Conservation (phyloP, 2,113 vertebrate genomes). For the Cyprinodon brontotheroides region DNA sequence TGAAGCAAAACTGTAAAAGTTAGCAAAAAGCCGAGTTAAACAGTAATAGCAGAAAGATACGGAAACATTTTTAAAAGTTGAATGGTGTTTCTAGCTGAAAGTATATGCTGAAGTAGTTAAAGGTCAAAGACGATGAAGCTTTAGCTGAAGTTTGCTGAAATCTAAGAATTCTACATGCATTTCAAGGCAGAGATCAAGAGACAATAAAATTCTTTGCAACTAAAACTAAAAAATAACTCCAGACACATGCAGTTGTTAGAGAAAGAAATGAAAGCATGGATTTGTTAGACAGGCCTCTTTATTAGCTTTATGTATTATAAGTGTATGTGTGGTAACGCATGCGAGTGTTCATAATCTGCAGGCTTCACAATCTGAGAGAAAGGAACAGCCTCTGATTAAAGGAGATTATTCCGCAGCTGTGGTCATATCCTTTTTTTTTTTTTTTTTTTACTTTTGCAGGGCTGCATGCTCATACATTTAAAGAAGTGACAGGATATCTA, state of each 20-base stretch:
- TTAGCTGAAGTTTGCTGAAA: too few species aligned
- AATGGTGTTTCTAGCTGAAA: too few species aligned
- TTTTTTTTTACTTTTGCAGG: neutral
- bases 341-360: conserved; percentile 27
- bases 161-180: too few species aligned
- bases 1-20: too few species aligned
- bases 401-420: conserved; percentile 4
- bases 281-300: conserved; percentile 50
- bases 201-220: conserved; percentile 39
- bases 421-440: neutral
- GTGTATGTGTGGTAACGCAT: conserved; percentile 13
- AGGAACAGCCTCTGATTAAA: neutral
- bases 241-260: conserved; percentile 38
- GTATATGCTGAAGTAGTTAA: too few species aligned
- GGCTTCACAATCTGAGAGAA: conserved; percentile 22
- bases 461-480: too few species aligned
- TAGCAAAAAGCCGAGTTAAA: too few species aligned
- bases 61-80: too few species aligned
- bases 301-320: conserved; percentile 38
- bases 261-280: conserved; percentile 49
- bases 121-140: too few species aligned
- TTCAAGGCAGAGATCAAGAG: conserved; percentile 37
- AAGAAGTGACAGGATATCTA: too few species aligned
- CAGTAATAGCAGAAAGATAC: too few species aligned
- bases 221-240: conserved; percentile 51